Conservation (phyloP, 2,797 vertebrate genomes). For the Halcyon chelicuti region DNA sequence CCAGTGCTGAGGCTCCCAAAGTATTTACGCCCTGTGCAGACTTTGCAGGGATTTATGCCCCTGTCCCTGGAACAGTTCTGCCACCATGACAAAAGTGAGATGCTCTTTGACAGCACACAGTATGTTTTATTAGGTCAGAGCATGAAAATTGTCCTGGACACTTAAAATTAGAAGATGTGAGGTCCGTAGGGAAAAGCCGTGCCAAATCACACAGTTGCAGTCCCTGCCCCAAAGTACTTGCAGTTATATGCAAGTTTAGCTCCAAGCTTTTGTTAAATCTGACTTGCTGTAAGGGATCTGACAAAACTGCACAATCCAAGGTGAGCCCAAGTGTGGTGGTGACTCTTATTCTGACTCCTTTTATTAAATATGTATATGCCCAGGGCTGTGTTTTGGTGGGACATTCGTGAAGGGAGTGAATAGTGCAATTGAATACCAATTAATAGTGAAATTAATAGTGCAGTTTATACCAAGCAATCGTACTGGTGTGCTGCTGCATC, state of each 20-base stretch:
- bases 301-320: neutral
- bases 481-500: neutral
- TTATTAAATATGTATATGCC: neutral
- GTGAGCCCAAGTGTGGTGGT: neutral
- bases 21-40: neutral
- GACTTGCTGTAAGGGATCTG: neutral
- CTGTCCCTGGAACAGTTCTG: neutral
- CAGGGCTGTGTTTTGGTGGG: neutral
- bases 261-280: neutral
- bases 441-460: too few species aligned
- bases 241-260: neutral
- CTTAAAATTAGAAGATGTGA: constrained; percentile 13
- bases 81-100: neutral
- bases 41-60: neutral
- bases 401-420: neutral
- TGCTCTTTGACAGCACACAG: neutral
- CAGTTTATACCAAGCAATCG: neutral
- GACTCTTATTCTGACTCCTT: neutral
- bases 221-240: neutral
- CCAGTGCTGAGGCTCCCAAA: neutral
- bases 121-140: constrained; percentile 6
- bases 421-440: neutral
- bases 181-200: neutral
- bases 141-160: neutral
- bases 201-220: neutral